Conservation (phyloP, 2,888 invertebrate genomes). For the Allophyes oxyacanthae region DNA sequence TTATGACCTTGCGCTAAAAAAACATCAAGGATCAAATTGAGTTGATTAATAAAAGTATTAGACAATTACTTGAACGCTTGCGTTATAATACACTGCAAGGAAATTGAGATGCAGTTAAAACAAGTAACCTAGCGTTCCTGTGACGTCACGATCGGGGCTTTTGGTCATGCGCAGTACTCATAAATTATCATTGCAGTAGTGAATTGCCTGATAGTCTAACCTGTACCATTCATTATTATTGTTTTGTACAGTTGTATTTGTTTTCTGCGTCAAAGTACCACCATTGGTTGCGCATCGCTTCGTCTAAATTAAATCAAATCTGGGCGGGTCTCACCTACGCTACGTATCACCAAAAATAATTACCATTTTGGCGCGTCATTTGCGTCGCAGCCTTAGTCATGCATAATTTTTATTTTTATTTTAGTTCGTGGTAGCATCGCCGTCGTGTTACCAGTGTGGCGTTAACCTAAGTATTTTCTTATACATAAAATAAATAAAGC, state of each 20-base stretch:
- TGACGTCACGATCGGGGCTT: slow-evolving; percentile 5
- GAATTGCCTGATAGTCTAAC: slow-evolving; percentile 1
- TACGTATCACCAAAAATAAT: too few species aligned
- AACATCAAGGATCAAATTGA: too few species aligned
- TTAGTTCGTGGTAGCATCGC: too few species aligned
- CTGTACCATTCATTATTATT: neutral
- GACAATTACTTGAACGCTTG: too few species aligned
- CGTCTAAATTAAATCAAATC: too few species aligned
- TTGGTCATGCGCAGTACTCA: slow-evolving; percentile 26
- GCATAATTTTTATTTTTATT: too few species aligned
- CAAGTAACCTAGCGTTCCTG: neutral
- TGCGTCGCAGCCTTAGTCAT: neutral
- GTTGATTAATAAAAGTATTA: too few species aligned
- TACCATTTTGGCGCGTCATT: neutral
- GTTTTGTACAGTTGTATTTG: neutral
- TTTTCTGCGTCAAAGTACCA: neutral
- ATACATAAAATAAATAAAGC: too few species aligned
- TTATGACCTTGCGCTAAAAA: too few species aligned
- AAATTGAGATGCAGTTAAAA: neutral
- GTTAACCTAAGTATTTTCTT: neutral
- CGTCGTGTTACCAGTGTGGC: neutral
- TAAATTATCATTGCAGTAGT: neutral
- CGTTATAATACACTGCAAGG: too few species aligned
- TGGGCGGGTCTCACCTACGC: too few species aligned
- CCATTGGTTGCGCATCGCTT: too few species aligned